Evolutionary conservation across 1,140 invertebrate genomes (phyloP), one percentile per base, ranked within the genome.

Genomic region (Hyposmocoma kahamanoa): DNA sequence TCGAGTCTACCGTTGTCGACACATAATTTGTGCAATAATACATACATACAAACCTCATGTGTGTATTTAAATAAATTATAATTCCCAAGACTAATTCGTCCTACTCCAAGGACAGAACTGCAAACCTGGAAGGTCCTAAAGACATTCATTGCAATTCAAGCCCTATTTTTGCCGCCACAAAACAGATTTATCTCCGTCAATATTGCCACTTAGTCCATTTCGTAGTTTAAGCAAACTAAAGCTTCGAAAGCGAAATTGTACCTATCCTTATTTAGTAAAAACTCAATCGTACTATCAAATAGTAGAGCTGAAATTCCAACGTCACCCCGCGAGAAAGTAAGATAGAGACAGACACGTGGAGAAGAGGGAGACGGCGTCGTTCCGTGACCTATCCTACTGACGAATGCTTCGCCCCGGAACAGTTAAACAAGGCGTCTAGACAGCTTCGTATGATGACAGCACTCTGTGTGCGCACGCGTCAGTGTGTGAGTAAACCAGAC

Each of bases 321-420:
- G 58, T 19, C n/a, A 24, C n/a, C n/a, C 10, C 28, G 1, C 5
- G 21, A 8, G 42, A 52, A 50, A 47, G 53, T 53, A 28, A 28
- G 24, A 28, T 28, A 28, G 24, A 28, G 24, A 28, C 11, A 11
- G 24, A 11, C 11, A 11, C 11, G 6, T 50, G 75, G 77, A 48
- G 41, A 56, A 56, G 73, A 72, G 45, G 54, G 53, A 41, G 42
- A 54, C 53, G 58, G 53, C 53, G 47, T 60, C 52, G 65, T 78
- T 30, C 78, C 79, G 81, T 83, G 81, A 84, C 81, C 81, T 84
- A 84, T 82, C 81, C 81, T 81, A 84, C 78, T 81, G 68, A 80
- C 73, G 81, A 84, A 84, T 76, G 78, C 11, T 11, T 78, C 77
- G 81, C 72, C 73, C 75, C 77, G 77, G 78, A 81, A 84, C 75